Evolutionary conservation across 2,888 invertebrate genomes (phyloP).

Genomic region (Colletes collaris): DNA sequence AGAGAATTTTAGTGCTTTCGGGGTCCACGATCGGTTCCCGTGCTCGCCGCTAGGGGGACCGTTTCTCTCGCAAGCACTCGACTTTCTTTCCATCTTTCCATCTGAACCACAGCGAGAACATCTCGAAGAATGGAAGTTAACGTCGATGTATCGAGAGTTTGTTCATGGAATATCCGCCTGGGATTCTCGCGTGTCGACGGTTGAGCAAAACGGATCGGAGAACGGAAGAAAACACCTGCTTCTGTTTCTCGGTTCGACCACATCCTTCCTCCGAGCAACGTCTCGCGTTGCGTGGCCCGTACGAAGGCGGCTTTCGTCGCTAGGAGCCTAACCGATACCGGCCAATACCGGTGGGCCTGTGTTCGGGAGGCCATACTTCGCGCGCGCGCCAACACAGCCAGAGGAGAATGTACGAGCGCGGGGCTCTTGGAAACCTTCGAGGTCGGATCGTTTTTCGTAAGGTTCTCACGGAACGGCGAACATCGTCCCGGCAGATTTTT

Average conservation of each 20-base stretch:
- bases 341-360: not conserved
- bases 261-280: constrained; percentile 78
- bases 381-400: not conserved
- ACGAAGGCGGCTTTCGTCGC: constrained; percentile 17
- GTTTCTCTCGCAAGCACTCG: too few relatives aligned
- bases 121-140: too few relatives aligned
- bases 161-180: too few relatives aligned
- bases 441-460: constrained; percentile 77
- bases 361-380: constrained; percentile 26
- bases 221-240: constrained; percentile 32
- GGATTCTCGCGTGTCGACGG: too few relatives aligned
- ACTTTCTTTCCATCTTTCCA: too few relatives aligned
- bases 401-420: not conserved
- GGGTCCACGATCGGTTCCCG: too few relatives aligned
- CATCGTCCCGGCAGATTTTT: constrained; percentile 47
- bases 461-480: constrained; percentile 76
- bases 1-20: too few relatives aligned
- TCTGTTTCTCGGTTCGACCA: constrained; percentile 71
- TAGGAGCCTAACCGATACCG: not conserved
- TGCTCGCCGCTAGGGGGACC: too few relatives aligned
- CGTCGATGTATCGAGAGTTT: too few relatives aligned
- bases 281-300: constrained; percentile 47
- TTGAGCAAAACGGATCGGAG: not conserved
- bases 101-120: too few relatives aligned
- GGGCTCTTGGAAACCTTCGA: constrained; percentile 58